Conservation (phyloP, 2,113 vertebrate genomes). For the Sprattus sprattus region DNA sequence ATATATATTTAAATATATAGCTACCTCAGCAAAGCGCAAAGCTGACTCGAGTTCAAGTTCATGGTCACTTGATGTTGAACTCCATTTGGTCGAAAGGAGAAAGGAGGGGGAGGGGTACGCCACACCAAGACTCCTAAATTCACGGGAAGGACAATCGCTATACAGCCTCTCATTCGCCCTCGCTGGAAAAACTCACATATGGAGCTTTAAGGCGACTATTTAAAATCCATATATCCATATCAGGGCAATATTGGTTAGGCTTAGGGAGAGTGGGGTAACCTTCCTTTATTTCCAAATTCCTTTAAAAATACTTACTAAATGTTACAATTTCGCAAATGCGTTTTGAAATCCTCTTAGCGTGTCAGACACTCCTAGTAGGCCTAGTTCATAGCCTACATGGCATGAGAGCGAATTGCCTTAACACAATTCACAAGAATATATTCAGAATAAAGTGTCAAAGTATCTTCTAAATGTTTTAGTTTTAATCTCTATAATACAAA, state of each 20-base stretch:
- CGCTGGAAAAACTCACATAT: not conserved
- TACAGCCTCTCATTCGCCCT: not conserved
- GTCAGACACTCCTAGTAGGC: not conserved
- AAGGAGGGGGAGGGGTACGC: not conserved
- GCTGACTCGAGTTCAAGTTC: conserved; percentile 72
- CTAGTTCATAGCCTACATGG: not conserved
- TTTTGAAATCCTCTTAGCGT: not conserved
- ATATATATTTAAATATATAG: not conserved
- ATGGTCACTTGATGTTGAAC: conserved; percentile 49
- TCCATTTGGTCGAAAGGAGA: conserved; percentile 30
- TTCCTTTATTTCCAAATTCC: not conserved
- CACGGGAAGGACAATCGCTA: not conserved
- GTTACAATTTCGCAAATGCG: not conserved
- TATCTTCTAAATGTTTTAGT: not conserved
- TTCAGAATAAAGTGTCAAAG: not conserved
- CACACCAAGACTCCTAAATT: conserved; percentile 3
- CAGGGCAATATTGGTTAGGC: not conserved
- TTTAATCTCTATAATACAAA: not conserved
- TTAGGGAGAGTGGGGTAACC: not conserved
- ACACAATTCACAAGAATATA: not conserved
- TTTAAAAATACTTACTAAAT: not conserved
- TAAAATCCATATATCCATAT: not conserved
- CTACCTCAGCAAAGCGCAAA: conserved; percentile 18
- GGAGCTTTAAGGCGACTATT: not conserved
- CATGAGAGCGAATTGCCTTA: not conserved